Base-by-base conservation (phyloP, 2,113 vertebrate species). In the Alethe castanea region DNA sequence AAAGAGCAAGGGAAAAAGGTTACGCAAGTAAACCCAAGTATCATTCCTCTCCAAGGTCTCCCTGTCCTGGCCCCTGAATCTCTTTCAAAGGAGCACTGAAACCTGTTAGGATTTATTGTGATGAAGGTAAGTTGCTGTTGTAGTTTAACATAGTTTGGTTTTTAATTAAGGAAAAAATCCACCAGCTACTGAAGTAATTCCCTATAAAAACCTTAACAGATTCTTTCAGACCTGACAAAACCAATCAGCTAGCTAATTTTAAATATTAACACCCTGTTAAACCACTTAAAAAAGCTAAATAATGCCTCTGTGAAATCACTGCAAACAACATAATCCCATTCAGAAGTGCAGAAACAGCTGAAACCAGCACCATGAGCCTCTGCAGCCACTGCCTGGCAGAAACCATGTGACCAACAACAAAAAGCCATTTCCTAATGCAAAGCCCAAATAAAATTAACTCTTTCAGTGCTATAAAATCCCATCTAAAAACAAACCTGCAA, bases 71-170 rank as follows among this genome's bases (percentile, higher is more conserved):
- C 67, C 81, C 95, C 87, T 17, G 90, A 96, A 91, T 84, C 83
- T 96, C 94, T 96, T 97, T 97, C 96, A 95, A 79, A 97, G 86
- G 93, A 97, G 90, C 96, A 96, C 92, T 97, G 95, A 97, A 96
- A 96, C 87, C 95, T 96, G 79, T 95, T 88, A 97, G 96, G 96
- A 98, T 97, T 96, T 97, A 92, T 97, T 98, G 90, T 96, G 94
- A 95, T 59, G 94, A 93, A 96, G 96, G 97, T 96, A 97, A 97
- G 97, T 97, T 95, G 95, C 96, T 97, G 76, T 53, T 2, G 4
- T 53, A 64, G 36, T 53, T 79, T 44, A 64, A 35, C 38, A 35
- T 28, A 35, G 14, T 44, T 79, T 79, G 24, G 19, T 14, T 53
- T 52, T 64, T 64, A 78, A 47, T 53, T 79, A 53, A 64, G 31